Evolutionary conservation across 2,888 invertebrate species (phyloP).

Genomic region (Baccha elongata): DNA sequence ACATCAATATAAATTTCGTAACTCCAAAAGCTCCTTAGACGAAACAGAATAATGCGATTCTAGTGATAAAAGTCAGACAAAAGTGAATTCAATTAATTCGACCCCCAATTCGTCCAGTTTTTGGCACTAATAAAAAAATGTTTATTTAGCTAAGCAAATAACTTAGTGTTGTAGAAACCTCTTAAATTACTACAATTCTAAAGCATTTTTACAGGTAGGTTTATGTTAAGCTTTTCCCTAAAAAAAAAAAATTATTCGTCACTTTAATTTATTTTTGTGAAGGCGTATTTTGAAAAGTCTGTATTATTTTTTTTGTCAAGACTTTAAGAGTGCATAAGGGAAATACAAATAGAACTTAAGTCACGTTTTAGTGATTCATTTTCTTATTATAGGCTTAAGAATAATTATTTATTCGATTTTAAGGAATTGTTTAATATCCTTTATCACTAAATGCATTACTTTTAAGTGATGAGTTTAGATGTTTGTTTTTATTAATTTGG

Average conservation of each 20-base stretch:
- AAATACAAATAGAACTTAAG: background rate
- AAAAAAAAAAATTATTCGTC: background rate
- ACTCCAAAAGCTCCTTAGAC: too few species aligned
- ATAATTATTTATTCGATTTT: background rate
- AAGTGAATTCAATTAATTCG: too few species aligned
- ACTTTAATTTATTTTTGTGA: background rate
- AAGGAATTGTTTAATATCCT: conserved; percentile 61
- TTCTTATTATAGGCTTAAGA: conserved; percentile 37
- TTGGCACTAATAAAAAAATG: too few species aligned
- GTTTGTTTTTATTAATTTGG: conserved; percentile 6
- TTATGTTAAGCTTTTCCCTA: background rate
- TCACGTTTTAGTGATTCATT: conserved; percentile 71
- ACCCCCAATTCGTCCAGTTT: too few species aligned
- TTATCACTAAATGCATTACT: conserved; percentile 63
- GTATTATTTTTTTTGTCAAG: conserved; percentile 14
- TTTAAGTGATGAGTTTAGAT: conserved; percentile 50
- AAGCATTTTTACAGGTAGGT: too few species aligned
- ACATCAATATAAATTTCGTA: too few species aligned
- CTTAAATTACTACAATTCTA: too few species aligned
- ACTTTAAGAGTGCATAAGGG: conserved; percentile 1
- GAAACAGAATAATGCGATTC: too few species aligned
- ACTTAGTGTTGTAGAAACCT: too few species aligned
- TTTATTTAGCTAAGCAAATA: too few species aligned
- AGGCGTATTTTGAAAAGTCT: background rate
- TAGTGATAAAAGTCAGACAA: too few species aligned